Evolutionary conservation across 2,888 invertebrate species (phyloP).

Genomic region (Drosophila mayaguana): DNA sequence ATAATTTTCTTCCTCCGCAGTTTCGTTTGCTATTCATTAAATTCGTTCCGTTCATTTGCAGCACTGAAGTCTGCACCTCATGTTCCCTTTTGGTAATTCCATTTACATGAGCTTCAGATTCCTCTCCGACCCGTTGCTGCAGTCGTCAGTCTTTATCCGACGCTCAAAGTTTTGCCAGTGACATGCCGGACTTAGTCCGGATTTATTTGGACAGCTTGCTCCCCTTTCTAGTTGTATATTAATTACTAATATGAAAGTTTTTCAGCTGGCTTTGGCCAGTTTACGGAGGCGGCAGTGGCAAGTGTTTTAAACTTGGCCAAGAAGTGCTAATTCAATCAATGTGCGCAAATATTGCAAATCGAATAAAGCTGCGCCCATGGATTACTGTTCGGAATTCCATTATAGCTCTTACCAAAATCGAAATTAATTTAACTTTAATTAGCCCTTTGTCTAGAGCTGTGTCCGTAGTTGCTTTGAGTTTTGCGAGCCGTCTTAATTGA

Average conservation of each 20-base stretch:
- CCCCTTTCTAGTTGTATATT: constrained; percentile 46
- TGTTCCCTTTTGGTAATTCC: constrained; percentile 55
- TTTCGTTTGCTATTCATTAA: constrained; percentile 58
- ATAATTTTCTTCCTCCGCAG: constrained; percentile 61
- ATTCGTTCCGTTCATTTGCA: constrained; percentile 47
- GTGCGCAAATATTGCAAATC: constrained; percentile 41
- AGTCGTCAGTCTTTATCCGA: constrained; percentile 51
- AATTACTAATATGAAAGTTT: constrained; percentile 74
- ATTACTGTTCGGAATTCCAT: constrained; percentile 22
- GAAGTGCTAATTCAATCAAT: constrained; percentile 77
- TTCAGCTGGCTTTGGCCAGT: constrained; percentile 17
- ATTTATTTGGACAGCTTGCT: constrained; percentile 12
- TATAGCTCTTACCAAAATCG: constrained; percentile 47
- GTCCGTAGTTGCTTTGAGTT: constrained; percentile 47
- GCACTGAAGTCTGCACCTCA: constrained; percentile 27
- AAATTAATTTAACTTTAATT: constrained; percentile 74
- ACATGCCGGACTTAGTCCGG: constrained; percentile 35
- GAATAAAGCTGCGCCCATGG: not conserved
- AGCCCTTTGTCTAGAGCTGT: constrained; percentile 36
- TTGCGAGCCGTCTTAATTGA: constrained; percentile 38
- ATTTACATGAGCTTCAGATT: constrained; percentile 62
- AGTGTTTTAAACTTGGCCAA: constrained; percentile 64
- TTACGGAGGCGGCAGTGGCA: constrained; percentile 18
- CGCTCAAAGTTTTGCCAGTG: constrained; percentile 55
- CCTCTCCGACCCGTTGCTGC: constrained; percentile 34